These are phyloP conservation scores for Drosophila subsilvestris DNA, from an alignment of 2,888 invertebrate species.

Conservation along the genomic window DNA sequence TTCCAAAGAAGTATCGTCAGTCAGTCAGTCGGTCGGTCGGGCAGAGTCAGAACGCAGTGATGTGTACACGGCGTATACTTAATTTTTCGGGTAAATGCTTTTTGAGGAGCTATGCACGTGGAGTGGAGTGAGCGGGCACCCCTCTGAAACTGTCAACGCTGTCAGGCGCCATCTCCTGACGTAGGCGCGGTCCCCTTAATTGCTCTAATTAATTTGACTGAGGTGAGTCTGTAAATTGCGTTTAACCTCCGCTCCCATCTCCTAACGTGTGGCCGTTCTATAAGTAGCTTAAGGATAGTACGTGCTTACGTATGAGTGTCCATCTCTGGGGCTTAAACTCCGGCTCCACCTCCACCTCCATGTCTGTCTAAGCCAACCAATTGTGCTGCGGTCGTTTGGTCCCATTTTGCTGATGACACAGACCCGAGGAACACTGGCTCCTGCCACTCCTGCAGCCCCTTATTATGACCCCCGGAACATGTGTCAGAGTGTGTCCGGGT, in stretches of 20 bases:
- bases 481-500: slow-evolving; percentile 3
- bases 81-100: slow-evolving; percentile 34
- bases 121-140: not conserved
- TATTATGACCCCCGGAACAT: slow-evolving; percentile 25
- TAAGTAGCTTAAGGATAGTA: slow-evolving; percentile 39
- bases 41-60: not conserved
- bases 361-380: slow-evolving; percentile 24
- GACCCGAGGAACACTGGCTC: slow-evolving; percentile 10
- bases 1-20: slow-evolving; percentile 10
- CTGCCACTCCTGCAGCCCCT: slow-evolving; percentile 23
- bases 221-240: slow-evolving; percentile 62
- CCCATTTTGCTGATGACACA: slow-evolving; percentile 64
- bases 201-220: slow-evolving; percentile 71
- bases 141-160: slow-evolving; percentile 8
- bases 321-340: slow-evolving; percentile 40
- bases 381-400: slow-evolving; percentile 31
- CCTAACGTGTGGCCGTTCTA: not conserved
- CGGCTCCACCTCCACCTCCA: slow-evolving; percentile 19
- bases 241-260: not conserved
- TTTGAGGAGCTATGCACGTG: not conserved
- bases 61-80: slow-evolving; percentile 27
- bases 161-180: slow-evolving; percentile 23
- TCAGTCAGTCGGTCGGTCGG: not conserved
- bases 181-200: slow-evolving; percentile 51
- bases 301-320: slow-evolving; percentile 14